Conservation (phyloP, 2,113 vertebrate genomes). For the Chelonoidis abingdonii region DNA sequence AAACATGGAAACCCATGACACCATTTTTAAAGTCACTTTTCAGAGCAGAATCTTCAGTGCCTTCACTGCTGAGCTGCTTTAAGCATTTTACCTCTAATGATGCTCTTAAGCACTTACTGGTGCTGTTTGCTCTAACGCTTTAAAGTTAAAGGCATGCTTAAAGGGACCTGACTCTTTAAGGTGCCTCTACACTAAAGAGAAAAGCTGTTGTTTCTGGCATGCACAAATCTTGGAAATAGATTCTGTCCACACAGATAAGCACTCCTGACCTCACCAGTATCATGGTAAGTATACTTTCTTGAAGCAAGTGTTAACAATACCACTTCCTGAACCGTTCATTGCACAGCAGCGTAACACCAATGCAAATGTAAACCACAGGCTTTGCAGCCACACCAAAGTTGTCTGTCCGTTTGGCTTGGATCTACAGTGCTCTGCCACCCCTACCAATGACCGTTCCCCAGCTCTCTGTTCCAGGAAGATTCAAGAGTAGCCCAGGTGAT, state of each 20-base stretch:
- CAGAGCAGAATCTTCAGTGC: neutral
- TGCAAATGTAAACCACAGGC: neutral
- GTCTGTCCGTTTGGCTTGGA: neutral
- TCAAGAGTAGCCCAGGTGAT: neutral
- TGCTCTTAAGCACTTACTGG: neutral
- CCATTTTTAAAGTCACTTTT: neutral
- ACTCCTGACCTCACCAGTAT: neutral
- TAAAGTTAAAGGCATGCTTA: neutral
- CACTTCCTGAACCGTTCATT: neutral
- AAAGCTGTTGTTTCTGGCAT: neutral
- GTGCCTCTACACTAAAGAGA: neutral
- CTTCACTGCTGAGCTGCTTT: neutral
- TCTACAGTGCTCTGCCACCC: neutral
- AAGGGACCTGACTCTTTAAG: neutral
- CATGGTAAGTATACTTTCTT: accelerated
- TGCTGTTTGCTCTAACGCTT: neutral
- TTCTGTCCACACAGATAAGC: neutral
- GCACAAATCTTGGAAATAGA: neutral
- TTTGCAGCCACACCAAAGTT: neutral
- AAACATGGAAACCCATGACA: accelerated
- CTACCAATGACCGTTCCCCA: neutral
- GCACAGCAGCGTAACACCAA: neutral
- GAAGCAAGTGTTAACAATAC: neutral
- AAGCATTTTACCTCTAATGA: neutral
- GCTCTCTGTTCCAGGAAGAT: neutral